Evolutionary conservation across 2,888 invertebrate species (phyloP).

Genomic region (Tachina lurida): DNA sequence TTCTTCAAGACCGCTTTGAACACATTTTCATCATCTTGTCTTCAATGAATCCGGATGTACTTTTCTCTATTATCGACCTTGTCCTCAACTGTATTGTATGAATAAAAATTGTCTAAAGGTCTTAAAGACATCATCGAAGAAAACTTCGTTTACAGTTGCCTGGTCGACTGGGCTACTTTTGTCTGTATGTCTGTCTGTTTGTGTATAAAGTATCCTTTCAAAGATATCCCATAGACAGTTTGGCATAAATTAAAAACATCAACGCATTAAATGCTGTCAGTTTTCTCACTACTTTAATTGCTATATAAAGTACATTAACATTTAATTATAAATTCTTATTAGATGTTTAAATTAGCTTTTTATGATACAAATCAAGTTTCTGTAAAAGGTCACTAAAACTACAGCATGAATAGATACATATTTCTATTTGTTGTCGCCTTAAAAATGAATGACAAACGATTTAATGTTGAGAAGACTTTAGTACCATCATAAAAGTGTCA

Average conservation of each 20-base stretch:
- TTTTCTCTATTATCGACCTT: too few relatives aligned
- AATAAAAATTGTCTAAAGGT: too few relatives aligned
- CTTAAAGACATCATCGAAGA: too few relatives aligned
- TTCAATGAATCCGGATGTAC: too few relatives aligned
- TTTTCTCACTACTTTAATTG: background rate
- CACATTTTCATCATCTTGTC: too few relatives aligned
- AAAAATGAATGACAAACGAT: conserved; percentile 4
- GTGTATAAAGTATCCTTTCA: background rate
- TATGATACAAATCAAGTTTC: conserved; percentile 13
- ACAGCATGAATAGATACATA: background rate
- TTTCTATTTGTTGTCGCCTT: background rate
- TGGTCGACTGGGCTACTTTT: too few relatives aligned
- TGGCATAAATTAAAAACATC: background rate
- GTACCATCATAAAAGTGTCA: conserved; percentile 44
- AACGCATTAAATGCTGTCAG: background rate
- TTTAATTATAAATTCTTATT: conserved; percentile 44
- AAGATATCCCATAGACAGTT: background rate
- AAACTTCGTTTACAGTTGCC: too few relatives aligned
- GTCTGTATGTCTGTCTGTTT: too few relatives aligned
- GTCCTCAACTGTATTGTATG: too few relatives aligned
- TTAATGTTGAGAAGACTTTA: conserved; percentile 42
- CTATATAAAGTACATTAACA: background rate
- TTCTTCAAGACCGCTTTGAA: too few relatives aligned
- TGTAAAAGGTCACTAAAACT: background rate
- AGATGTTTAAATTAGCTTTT: background rate